These are phyloP conservation scores for Notothenia coriiceps DNA, from an alignment of 2,113 vertebrate genomes.

Conservation along the genomic window DNA sequence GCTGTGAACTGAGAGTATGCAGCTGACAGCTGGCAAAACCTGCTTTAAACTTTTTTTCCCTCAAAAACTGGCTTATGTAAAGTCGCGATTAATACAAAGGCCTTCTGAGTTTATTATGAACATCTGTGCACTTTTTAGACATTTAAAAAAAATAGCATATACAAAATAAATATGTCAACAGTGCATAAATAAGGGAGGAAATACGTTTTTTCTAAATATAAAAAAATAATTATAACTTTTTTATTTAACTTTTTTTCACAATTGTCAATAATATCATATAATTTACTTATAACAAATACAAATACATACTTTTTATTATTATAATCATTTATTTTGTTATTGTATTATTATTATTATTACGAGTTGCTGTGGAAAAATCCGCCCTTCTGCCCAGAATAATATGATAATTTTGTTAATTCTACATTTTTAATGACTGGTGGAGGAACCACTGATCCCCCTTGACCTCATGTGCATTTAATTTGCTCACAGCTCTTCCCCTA, in stretches of 20 bases:
- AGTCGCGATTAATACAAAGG: not conserved
- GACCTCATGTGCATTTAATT: constrained; percentile 79
- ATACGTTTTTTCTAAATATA: too few relatives aligned
- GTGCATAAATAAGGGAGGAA: too few relatives aligned
- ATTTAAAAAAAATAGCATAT: not conserved
- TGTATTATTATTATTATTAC: not conserved
- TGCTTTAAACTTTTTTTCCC: not conserved
- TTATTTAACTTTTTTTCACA: too few relatives aligned
- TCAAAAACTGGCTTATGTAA: not conserved
- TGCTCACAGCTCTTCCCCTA: constrained; percentile 54
- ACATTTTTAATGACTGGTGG: constrained; percentile 36
- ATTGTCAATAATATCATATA: not conserved
- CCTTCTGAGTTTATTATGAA: not conserved
- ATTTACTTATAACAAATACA: not conserved
- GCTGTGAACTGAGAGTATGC: constrained; percentile 19
- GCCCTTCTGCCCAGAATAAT: not conserved
- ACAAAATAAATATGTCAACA: too few relatives aligned
- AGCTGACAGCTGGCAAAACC: constrained; percentile 57
- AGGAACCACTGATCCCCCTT: constrained; percentile 59
- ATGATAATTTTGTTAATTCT: constrained; percentile 49
- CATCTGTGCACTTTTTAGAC: not conserved
- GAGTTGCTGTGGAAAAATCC: not conserved
- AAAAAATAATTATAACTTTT: too few relatives aligned
- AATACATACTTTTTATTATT: not conserved
- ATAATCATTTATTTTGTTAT: not conserved